These are phyloP conservation scores for Protobothrops mucrosquamatus DNA, from an alignment of 2,113 vertebrate genomes.

Conservation along the genomic window DNA sequence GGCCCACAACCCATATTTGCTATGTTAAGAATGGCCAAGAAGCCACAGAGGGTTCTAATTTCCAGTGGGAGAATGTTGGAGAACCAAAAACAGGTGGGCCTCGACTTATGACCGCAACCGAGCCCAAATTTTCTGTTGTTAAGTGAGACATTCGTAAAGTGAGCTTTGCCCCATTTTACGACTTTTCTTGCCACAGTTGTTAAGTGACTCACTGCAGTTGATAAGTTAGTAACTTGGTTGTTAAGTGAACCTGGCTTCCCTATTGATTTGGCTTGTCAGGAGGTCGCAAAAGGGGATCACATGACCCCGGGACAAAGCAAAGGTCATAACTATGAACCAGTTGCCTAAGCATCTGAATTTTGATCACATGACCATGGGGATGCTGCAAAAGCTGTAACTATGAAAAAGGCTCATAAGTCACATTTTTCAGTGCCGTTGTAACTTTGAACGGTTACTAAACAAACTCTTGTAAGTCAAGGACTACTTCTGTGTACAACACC, in stretches of 20 bases:
- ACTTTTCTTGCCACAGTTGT: background rate
- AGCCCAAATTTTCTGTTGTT: background rate
- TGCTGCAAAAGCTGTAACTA: background rate
- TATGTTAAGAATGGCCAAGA: background rate
- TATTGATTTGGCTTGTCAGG: background rate
- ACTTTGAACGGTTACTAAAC: background rate
- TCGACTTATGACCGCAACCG: background rate
- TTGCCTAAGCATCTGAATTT: background rate
- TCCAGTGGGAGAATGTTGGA: background rate
- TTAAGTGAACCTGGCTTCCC: background rate
- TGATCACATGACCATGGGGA: background rate
- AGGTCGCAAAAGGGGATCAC: too few relatives aligned
- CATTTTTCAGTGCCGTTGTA: background rate
- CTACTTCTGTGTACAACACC: background rate
- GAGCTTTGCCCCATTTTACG: background rate
- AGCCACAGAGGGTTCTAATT: background rate
- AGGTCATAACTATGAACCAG: background rate
- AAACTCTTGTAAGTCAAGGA: background rate
- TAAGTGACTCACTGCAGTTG: too few relatives aligned
- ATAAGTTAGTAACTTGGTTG: background rate
- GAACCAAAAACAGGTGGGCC: background rate
- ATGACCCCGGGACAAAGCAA: background rate
- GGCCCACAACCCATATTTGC: background rate
- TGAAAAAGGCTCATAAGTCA: background rate
- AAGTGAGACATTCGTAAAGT: background rate